A percentile compares a stretch with the other conserved stretches of the same genome.
Evolutionary conservation across 2,113 vertebrate species (phyloP).

Genomic region (Periophthalmus modestus): DNA sequence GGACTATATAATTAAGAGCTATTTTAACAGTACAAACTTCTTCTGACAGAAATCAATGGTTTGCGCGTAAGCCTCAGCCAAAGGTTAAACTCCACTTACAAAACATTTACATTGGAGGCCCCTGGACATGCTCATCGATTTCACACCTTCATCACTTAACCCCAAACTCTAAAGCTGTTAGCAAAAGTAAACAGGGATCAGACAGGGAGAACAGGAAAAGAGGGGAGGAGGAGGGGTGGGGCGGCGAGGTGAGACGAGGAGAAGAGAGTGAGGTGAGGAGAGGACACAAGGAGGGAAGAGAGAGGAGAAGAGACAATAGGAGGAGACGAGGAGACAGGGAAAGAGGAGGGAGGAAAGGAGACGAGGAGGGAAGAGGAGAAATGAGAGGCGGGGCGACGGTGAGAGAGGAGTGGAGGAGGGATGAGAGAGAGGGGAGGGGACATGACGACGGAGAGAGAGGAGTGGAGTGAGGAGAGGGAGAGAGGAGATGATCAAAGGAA

Average conservation of each 20-base stretch:
- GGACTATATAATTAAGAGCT: neutral
- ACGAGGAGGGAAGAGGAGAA: too few relatives aligned
- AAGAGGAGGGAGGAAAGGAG: too few relatives aligned
- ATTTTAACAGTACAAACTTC: neutral
- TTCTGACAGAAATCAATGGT: neutral
- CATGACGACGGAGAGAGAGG: neutral
- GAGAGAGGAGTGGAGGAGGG: too few relatives aligned
- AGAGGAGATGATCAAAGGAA: too few relatives aligned
- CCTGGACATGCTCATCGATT: neutral
- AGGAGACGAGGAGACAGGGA: too few relatives aligned
- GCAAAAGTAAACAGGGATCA: neutral
- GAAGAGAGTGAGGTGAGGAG: too few relatives aligned
- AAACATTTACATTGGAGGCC: constrained; percentile 6
- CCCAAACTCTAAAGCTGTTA: neutral
- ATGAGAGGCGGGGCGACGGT: too few relatives aligned
- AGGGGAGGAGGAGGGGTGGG: constrained; percentile 14
- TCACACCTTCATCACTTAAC: neutral
- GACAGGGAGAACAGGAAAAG: neutral
- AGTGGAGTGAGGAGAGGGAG: too few relatives aligned
- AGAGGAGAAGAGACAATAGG: too few relatives aligned
- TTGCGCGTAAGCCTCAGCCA: neutral
- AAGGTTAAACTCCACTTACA: neutral
- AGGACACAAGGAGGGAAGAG: too few relatives aligned
- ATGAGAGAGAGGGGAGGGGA: neutral
- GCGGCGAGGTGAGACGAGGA: neutral